Evolutionary conservation across 2,797 vertebrate species (phyloP), one percentile per base, ranked within the genome.

Genomic region (Halcyon badia): DNA sequence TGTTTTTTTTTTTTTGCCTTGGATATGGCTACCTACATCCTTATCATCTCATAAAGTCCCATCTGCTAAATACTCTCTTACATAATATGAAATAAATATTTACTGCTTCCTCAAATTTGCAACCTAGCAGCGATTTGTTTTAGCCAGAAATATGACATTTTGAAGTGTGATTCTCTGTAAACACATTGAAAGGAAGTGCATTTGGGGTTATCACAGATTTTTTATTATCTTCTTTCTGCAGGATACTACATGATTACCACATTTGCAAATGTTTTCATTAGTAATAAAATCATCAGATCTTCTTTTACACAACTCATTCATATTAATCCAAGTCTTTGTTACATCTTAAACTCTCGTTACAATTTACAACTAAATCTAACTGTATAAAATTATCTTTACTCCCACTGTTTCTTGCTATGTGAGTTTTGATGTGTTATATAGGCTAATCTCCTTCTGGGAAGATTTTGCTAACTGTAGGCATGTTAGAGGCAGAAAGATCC

Each of bases 81-180:
- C 8, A n/a, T 69, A 69, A 73, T n/a, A 58, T 33, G 39, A 64
- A 78, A 33, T 60, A 68, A 86, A 70, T 83, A 41, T 68, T 85
- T 86, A 42, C 20, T 54, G 20, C 14, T 75, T 72, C 37, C 16
- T 60, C 46, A 69, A 46, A 52, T 78, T 89, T 92, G 10, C 33
- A 71, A 44, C 54, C 60, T 60, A 66, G 52, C 26, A 69, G 51
- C 41, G 52, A 87, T 84, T 92, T 89, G 6, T 64, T 83, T 61
- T 41, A 71, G 92, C 70, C 21, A 68, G 49, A 68, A 76, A 62
- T 22, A 16, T 28, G 75, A 86, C 33, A 82, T 83, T 92, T 86
- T 85, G 73, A 95, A 94, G 82, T 73, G 48, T 37, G 89, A 46
- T 84, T 51, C n/a, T 57, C 24, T 80, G 41, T 51, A 65, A 94